Evolutionary conservation across 2,113 vertebrate species (phyloP), one percentile per base, ranked within the genome.

Genomic region (Murina feae): DNA sequence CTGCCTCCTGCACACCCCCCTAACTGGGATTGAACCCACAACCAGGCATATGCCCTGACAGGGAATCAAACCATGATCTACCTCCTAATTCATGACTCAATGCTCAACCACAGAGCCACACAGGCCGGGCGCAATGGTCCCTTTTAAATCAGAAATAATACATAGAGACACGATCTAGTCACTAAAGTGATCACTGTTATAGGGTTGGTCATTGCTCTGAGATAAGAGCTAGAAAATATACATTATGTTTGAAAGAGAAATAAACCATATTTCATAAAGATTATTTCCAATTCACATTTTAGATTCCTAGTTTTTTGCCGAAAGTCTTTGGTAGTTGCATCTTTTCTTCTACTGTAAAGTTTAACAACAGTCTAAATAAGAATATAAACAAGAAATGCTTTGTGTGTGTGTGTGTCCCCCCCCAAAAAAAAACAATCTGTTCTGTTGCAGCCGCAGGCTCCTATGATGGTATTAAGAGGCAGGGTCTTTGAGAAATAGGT

Each of bases 251-350:
- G 10, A 39, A 82, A 81, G 44, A 69, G 68, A 96, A 93, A 81
- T 37, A 83, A 63, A 71, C 32, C 37, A 39, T 14, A 20, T 49
- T 82, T 66, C 58, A 82, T n/a, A 25, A 0, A 18, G n/a, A 75
- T 90, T 79, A 85, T 66, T 89, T 92, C 58, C 11, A 4, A 80
- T 30, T 95, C 66, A 76, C 90, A 65, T 37, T 87, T 83, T 60
- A 79, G 55, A 51, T 60, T 55, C 71, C 53, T 89, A 35, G 4
- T 5, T 21, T 85, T 74, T 51, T 75, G 8, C 39, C 60, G 20
- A 65, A 89, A 60, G 58, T 60, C 63, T 84, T 83, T 75, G 6
- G 49, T 58, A 85, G 35, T 39, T 91, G 44, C 11, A 42, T 66
- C 18, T 72, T 84, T 55, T 23, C 30, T 71, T 47, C 76, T 37